Evolutionary conservation across 2,888 invertebrate genomes (phyloP).

Genomic region (Therioaphis trifolii): DNA sequence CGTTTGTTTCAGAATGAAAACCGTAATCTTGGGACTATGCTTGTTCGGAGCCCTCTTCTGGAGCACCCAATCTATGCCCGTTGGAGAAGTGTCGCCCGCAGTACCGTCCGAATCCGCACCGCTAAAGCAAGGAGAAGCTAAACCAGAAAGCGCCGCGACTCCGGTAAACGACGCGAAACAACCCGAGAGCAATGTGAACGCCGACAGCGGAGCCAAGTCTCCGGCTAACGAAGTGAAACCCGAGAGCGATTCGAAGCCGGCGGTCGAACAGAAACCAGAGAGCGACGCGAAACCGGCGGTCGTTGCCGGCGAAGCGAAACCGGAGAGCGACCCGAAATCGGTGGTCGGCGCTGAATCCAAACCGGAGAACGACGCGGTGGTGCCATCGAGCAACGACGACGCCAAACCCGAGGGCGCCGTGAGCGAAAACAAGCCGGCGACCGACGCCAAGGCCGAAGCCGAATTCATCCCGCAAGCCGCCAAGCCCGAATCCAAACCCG

Average conservation of each 20-base stretch:
- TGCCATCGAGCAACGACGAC: not conserved
- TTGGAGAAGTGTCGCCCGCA: constrained; percentile 20
- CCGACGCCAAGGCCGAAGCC: constrained; percentile 34
- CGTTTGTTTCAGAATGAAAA: constrained; percentile 56
- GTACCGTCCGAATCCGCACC: constrained; percentile 24
- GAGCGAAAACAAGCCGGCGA: not conserved
- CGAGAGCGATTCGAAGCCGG: constrained; percentile 31
- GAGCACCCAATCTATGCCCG: constrained; percentile 57
- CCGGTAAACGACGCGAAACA: constrained; percentile 56
- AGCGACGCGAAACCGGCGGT: constrained; percentile 55
- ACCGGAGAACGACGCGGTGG: constrained; percentile 6
- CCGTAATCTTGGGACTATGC: constrained; percentile 54
- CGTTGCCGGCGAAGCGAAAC: constrained; percentile 35
- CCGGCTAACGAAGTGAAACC: not conserved
- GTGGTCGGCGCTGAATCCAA: constrained; percentile 26
- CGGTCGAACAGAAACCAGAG: constrained; percentile 50
- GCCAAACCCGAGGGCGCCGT: constrained; percentile 10
- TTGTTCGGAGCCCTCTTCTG: constrained; percentile 57
- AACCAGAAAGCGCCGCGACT: constrained; percentile 7
- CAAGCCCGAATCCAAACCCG: constrained; percentile 30
- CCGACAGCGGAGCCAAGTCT: constrained; percentile 8
- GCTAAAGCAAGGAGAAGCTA: constrained; percentile 29
- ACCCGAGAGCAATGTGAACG: not conserved
- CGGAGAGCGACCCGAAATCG: constrained; percentile 53
- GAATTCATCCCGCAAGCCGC: constrained; percentile 1